Base-by-base conservation (phyloP, 1,140 invertebrate genomes). In the Doryteuthis pealeii region DNA sequence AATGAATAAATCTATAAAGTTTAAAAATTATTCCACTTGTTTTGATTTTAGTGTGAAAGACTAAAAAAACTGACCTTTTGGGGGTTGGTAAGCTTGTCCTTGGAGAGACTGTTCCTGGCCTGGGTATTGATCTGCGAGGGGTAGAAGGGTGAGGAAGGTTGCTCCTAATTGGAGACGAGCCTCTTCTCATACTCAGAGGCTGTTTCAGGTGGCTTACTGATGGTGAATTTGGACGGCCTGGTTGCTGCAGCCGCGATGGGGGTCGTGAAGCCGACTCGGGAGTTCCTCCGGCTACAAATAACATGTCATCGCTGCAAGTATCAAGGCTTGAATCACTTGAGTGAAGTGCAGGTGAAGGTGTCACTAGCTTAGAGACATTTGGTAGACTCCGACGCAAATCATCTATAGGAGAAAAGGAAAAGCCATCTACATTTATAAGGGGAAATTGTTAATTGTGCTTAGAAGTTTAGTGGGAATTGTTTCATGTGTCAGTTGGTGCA, bases 251-350 rank as follows among this genome's bases (percentile, higher is more conserved):
- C 26, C 81, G 78, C 28, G 75, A 77, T 45, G 71, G 74, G 33
- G 72, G 77, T 35, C 79, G 76, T 49, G 40, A 30, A 6, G 26
- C 45, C 8, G 74, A 74, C 35, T 81, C 78, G 31, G 77, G 74
- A 74, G 76, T 79, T 35, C 80, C 77, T 10, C 78, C 77, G 12
- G 76, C 79, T 40, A 45, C 28, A 54, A 43, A 45, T 30, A 31
- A 26, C 26, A 49, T 54, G n/a, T 71, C 70, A 30, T 49, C 70
- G 40, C 79, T 81, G 68, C 80, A 73, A 71, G 79, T 78, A 67
- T 82, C 81, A 74, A 82, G 71, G 71, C 80, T 80, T 35, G 81
- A 79, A 66, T 82, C 81, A 76, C 81, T 82, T 49, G 78, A 78
- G 72, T 82, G 75, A 6, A 76, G 68, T 31, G 76, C 75, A 28